Percentiles rank a stretch among this genome's conserved stretches.
These are phyloP conservation scores for Drosophila baimaii DNA, from an alignment of 1,140 invertebrate species.

Conservation along the genomic window DNA sequence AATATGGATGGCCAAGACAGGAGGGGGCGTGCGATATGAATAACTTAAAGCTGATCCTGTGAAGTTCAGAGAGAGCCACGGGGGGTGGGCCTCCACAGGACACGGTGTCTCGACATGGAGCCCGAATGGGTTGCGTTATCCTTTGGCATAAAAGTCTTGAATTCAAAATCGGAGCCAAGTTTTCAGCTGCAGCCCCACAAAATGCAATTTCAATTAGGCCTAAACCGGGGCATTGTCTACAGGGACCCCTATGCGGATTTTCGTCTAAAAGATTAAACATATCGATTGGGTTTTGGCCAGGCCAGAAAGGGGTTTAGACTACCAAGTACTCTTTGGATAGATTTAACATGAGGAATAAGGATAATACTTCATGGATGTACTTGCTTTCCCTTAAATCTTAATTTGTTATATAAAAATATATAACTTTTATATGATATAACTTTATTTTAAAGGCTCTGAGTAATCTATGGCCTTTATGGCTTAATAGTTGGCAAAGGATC, in stretches of 20 bases:
- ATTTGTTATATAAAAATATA: no score
- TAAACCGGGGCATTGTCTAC: not conserved
- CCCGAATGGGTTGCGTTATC: slow-evolving; percentile 2
- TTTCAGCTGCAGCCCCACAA: slow-evolving; percentile 23
- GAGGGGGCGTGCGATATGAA: slow-evolving; percentile 25
- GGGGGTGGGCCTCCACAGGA: not conserved
- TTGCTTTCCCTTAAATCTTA: no score
- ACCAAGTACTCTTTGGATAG: not conserved
- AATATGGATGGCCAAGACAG: slow-evolving; percentile 33
- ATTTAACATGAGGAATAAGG: no score
- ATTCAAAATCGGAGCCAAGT: not conserved
- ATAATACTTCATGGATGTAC: not conserved
- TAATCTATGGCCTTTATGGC: not conserved
- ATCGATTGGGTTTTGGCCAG: not conserved
- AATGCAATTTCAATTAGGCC: slow-evolving; percentile 23
- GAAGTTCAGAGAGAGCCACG: slow-evolving; percentile 25
- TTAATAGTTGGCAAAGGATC: not conserved
- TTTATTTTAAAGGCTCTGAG: no score
- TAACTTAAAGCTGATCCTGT: slow-evolving; percentile 51
- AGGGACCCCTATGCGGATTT: not conserved
- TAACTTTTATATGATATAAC: no score
- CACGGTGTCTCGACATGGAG: not conserved
- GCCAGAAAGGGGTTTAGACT: not conserved
- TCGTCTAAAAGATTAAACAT: not conserved
- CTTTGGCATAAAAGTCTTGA: slow-evolving; percentile 19